phyloP scores from a whole-genome alignment of 2,797 vertebrate species.

The Chelonia mydas region DNA sequence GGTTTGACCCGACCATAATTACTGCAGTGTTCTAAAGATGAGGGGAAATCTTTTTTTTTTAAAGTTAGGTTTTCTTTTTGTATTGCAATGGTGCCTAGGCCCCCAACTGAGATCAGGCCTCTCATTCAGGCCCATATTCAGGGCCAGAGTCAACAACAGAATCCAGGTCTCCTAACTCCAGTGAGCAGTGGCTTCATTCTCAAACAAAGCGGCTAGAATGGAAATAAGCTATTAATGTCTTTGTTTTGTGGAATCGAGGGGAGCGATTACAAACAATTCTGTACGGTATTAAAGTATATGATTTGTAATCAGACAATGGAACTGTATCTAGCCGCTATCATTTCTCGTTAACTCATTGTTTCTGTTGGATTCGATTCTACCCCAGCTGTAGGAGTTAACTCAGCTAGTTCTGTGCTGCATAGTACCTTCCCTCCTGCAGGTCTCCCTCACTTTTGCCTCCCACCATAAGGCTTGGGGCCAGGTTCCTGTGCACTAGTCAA shows the following conservation, averaged over 20 bases:
- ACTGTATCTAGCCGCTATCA: neutral
- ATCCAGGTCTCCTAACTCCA: rapidly evolving
- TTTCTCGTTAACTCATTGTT: neutral
- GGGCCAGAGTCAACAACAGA: rapidly evolving
- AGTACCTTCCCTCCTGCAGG: neutral
- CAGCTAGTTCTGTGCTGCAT: neutral
- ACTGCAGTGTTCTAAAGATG: rapidly evolving
- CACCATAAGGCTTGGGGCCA: neutral
- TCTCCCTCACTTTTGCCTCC: neutral
- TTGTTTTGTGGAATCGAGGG: neutral
- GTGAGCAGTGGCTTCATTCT: neutral
- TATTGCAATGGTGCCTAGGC: neutral
- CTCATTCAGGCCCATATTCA: neutral
- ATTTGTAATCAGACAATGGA: neutral
- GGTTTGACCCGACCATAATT: rapidly evolving
- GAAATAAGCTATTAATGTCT: neutral
- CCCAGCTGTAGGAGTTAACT: neutral
- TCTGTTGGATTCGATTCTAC: neutral
- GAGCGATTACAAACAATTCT: neutral
- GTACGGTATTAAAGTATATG: neutral
- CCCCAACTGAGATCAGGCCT: neutral
- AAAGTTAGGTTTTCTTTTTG: neutral
- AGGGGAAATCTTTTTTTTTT: rapidly evolving
- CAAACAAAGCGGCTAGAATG: neutral
- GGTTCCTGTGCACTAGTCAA: neutral